A percentile compares a stretch with the other conserved stretches of the same genome.
phyloP scores from a whole-genome alignment of 2,888 invertebrate genomes.

The Lycia hirtaria region DNA sequence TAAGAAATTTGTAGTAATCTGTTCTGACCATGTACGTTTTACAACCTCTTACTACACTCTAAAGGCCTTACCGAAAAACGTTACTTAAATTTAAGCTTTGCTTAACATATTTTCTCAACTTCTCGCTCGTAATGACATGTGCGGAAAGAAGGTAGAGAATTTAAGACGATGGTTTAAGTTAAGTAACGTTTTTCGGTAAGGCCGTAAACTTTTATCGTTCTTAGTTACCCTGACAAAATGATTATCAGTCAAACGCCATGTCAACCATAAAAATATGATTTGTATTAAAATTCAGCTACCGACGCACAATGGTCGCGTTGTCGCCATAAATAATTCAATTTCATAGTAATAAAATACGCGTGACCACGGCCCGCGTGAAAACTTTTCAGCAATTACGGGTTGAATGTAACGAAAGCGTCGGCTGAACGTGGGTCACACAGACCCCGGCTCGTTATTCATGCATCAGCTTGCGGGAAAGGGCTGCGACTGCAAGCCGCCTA shows the following conservation, averaged over 20 bases:
- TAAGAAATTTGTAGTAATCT: too few species aligned
- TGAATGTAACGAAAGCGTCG: slow-evolving; percentile 82
- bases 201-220: too few species aligned
- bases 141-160: too few species aligned
- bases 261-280: slow-evolving; percentile 46
- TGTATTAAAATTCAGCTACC: slow-evolving; percentile 80
- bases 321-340: slow-evolving; percentile 84
- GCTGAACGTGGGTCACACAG: slow-evolving; percentile 54
- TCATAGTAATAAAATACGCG: slow-evolving; percentile 85
- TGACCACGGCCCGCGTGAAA: slow-evolving; percentile 82
- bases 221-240: too few species aligned
- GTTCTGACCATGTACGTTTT: too few species aligned
- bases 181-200: too few species aligned
- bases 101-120: too few species aligned
- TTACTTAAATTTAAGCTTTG: too few species aligned
- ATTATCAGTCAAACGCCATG: slow-evolving; percentile 10
- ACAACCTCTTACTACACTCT: too few species aligned
- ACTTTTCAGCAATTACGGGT: slow-evolving; percentile 85
- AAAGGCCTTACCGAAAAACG: too few species aligned
- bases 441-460: slow-evolving; percentile 46
- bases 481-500: slow-evolving; percentile 27
- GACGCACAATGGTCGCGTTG: slow-evolving; percentile 76
- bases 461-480: slow-evolving; percentile 52
- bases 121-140: too few species aligned
- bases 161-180: too few species aligned